phyloP scores from a whole-genome alignment of 2,113 vertebrate genomes.

The Petroica traversi region DNA sequence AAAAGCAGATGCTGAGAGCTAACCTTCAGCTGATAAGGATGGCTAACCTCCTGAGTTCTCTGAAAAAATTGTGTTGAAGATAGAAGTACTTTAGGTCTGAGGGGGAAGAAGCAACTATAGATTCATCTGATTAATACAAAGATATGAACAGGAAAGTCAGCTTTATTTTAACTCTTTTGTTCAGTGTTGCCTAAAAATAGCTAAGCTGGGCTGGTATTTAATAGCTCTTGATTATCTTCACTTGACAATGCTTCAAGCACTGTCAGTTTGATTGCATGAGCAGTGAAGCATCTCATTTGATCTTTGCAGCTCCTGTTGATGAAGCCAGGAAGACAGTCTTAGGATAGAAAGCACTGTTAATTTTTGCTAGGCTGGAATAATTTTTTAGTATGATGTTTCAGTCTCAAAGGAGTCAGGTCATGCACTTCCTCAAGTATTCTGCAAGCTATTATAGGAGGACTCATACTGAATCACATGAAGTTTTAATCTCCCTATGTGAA shows the following conservation, averaged over 20 bases:
- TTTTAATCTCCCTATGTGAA: not conserved
- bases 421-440: not conserved
- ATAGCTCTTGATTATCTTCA: not conserved
- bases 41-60: not conserved
- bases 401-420: not conserved
- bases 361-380: not conserved
- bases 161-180: not conserved
- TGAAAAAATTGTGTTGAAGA: not conserved
- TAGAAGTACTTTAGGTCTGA: not conserved
- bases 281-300: not conserved
- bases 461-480: not conserved
- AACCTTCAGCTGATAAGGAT: not conserved
- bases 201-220: not conserved
- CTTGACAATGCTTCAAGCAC: not conserved
- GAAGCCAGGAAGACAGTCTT: not conserved
- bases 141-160: not conserved
- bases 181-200: not conserved
- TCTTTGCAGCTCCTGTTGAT: not conserved
- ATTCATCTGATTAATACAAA: not conserved
- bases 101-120: not conserved
- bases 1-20: not conserved
- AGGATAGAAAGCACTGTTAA: not conserved
- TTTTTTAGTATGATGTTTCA: not conserved
- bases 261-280: not conserved
- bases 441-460: not conserved